These are phyloP conservation scores for Steinernema carpocapsae DNA, from an alignment of 2,888 invertebrate species.

Conservation along the genomic window DNA sequence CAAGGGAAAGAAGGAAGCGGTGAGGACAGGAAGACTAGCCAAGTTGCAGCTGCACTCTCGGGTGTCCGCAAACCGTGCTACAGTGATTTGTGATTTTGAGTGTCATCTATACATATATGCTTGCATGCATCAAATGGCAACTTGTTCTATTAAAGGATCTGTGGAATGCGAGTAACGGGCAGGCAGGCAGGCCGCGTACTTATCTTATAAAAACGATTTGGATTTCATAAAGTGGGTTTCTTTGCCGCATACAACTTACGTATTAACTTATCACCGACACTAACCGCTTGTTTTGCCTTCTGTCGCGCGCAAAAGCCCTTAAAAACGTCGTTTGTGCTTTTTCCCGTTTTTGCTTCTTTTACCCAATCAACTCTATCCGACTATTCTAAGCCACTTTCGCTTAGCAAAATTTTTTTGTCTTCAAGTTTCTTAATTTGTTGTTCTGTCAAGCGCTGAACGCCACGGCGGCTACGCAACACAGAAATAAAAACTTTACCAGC, in stretches of 20 bases:
- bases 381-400: slow-evolving; percentile 19
- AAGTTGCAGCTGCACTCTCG: too few species aligned
- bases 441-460: background rate
- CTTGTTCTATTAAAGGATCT: background rate
- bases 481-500: background rate
- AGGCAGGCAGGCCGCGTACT: background rate
- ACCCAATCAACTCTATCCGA: slow-evolving; percentile 31
- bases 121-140: slow-evolving; percentile 23
- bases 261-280: slow-evolving; percentile 28
- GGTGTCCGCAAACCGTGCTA: too few species aligned
- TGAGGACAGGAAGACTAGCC: too few species aligned
- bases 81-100: background rate
- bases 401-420: slow-evolving; percentile 20
- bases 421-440: slow-evolving; percentile 15
- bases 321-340: slow-evolving; percentile 26
- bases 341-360: slow-evolving; percentile 10
- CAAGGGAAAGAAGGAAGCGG: background rate
- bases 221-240: background rate
- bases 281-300: slow-evolving; percentile 34
- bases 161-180: background rate
- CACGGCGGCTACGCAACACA: background rate
- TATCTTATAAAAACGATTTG: too few species aligned
- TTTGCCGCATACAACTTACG: slow-evolving; percentile 25
- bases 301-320: slow-evolving; percentile 31
- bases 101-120: slow-evolving; percentile 7